These are phyloP conservation scores for Phenacoccus solenopsis DNA, from an alignment of 1,140 invertebrate species.

Conservation along the genomic window DNA sequence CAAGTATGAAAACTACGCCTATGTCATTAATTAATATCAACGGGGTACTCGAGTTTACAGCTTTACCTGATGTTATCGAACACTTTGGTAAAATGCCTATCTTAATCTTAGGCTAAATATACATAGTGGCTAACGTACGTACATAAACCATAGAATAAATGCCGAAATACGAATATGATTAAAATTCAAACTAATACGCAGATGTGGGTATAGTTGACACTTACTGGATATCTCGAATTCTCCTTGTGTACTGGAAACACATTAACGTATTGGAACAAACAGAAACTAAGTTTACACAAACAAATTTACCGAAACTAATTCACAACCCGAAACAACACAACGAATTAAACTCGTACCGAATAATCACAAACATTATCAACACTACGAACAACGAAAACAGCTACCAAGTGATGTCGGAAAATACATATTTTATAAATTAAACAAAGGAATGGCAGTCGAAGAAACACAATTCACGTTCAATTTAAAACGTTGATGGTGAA, in stretches of 20 bases:
- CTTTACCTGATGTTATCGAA: no score
- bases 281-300: background rate
- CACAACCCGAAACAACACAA: background rate
- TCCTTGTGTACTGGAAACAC: background rate
- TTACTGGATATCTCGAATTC: background rate
- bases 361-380: background rate
- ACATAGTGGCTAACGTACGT: no score
- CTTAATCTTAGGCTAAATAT: no score
- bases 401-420: slow-evolving; percentile 6
- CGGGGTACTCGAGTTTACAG: no score
- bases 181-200: no score
- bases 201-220: no score
- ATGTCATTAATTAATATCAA: no score
- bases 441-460: slow-evolving; percentile 17
- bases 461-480: background rate
- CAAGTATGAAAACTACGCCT: no score
- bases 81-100: no score
- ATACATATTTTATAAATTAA: slow-evolving; percentile 10
- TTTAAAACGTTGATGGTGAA: background rate
- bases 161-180: no score
- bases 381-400: background rate
- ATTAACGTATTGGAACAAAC: background rate
- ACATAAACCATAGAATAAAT: no score
- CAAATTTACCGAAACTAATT: background rate
- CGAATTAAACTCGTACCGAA: background rate